Evolutionary conservation across 2,888 invertebrate species (phyloP).

Genomic region (Acheta domesticus): DNA sequence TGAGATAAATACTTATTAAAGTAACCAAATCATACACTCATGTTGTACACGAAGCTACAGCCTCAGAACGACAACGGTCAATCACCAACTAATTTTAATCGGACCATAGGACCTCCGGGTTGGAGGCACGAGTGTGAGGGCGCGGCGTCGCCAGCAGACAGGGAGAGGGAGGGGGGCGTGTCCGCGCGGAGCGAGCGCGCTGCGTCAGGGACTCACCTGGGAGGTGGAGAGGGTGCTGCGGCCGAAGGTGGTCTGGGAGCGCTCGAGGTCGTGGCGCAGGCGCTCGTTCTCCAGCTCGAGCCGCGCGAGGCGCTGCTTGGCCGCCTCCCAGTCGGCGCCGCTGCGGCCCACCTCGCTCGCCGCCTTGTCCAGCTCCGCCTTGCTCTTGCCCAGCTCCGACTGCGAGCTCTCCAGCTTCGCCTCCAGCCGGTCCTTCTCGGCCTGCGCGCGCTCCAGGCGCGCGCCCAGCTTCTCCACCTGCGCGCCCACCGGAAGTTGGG

Average conservation of each 20-base stretch:
- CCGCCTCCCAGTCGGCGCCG: slow-evolving; percentile 84
- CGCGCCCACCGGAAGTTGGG: neutral
- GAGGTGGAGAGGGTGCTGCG: slow-evolving; percentile 72
- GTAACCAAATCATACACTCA: too few species aligned
- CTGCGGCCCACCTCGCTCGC: slow-evolving; percentile 85
- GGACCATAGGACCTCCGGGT: too few species aligned
- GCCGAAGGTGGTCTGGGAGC: slow-evolving; percentile 79
- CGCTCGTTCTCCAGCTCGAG: slow-evolving; percentile 88
- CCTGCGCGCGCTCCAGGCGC: slow-evolving; percentile 81
- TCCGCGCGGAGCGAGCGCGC: too few species aligned
- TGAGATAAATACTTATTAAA: too few species aligned
- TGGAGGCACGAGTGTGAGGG: too few species aligned
- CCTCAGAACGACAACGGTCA: too few species aligned
- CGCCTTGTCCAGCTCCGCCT: slow-evolving; percentile 89
- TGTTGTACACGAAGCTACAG: too few species aligned
- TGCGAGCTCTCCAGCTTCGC: slow-evolving; percentile 88
- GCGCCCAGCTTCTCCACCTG: slow-evolving; percentile 78
- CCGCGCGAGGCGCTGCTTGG: slow-evolving; percentile 76
- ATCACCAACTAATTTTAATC: too few species aligned
- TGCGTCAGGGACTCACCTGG: neutral
- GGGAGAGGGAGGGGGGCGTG: too few species aligned
- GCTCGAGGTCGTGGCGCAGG: slow-evolving; percentile 77
- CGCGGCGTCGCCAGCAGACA: too few species aligned
- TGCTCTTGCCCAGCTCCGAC: slow-evolving; percentile 89
- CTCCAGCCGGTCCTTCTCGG: slow-evolving; percentile 87